These are phyloP conservation scores for Ceramica pisi DNA, from an alignment of 2,888 invertebrate genomes.

Conservation along the genomic window DNA sequence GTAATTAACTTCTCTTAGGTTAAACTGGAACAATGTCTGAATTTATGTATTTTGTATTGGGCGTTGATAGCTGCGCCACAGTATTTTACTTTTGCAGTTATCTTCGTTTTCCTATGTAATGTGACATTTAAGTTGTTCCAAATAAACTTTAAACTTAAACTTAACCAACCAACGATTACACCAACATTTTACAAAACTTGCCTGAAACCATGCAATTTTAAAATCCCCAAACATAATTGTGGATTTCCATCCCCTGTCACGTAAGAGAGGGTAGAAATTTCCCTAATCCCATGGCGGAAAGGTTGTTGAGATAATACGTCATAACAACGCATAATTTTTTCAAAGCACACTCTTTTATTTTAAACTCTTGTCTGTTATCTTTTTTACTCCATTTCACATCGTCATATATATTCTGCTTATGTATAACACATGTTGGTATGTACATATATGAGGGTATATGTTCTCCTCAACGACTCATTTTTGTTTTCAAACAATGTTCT, in stretches of 20 bases:
- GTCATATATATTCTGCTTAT: background rate
- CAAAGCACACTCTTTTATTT: constrained; percentile 16
- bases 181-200: background rate
- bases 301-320: constrained; percentile 11
- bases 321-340: constrained; percentile 10
- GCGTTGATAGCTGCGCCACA: too few relatives aligned
- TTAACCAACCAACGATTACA: too few relatives aligned
- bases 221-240: background rate
- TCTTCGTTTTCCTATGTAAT: too few relatives aligned
- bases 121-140: too few relatives aligned
- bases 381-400: constrained; percentile 35
- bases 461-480: constrained; percentile 5
- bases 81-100: too few relatives aligned
- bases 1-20: too few relatives aligned
- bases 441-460: background rate
- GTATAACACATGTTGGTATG: background rate
- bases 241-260: background rate
- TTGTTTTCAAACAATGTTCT: constrained; percentile 13
- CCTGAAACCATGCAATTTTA: background rate
- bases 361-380: constrained; percentile 30
- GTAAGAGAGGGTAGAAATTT: background rate
- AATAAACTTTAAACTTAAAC: too few relatives aligned
- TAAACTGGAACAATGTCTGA: too few relatives aligned
- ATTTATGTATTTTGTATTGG: too few relatives aligned
- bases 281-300: constrained; percentile 14